phyloP scores from a whole-genome alignment of 2,888 invertebrate species.

The Cepaea hortensis region DNA sequence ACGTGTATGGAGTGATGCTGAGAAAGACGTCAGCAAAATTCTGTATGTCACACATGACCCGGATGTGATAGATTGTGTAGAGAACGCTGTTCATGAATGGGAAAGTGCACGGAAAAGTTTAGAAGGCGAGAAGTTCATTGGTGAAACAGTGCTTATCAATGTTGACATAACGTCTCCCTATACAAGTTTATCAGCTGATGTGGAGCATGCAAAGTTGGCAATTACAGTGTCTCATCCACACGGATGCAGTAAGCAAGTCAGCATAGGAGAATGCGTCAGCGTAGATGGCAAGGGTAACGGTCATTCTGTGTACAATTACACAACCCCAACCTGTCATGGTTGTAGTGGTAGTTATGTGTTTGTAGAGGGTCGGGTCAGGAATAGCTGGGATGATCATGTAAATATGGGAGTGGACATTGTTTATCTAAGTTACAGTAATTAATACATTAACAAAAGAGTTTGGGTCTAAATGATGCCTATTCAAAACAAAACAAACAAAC shows the following conservation, averaged over 20 bases:
- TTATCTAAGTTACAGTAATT: no score
- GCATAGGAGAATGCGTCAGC: background rate
- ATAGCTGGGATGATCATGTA: no score
- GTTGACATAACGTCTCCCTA: no score
- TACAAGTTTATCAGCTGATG: background rate
- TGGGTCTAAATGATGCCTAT: no score
- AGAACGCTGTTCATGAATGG: background rate
- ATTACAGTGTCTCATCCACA: constrained; percentile 15
- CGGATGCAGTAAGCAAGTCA: constrained; percentile 14
- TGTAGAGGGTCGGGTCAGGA: background rate
- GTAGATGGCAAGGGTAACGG: background rate
- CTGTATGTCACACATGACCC: background rate
- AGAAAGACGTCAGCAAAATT: background rate
- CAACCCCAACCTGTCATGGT: background rate
- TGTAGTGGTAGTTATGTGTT: background rate
- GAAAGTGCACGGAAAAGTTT: no score
- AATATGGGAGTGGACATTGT: no score
- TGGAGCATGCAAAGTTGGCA: background rate
- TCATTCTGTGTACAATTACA: background rate
- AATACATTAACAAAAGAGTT: no score
- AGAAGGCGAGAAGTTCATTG: no score
- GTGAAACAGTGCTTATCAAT: background rate
- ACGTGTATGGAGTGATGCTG: background rate
- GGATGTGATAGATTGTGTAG: background rate
- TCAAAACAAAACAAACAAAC: no score